These are phyloP conservation scores for Wiebesia pumilae DNA, from an alignment of 1,140 invertebrate genomes.

Conservation along the genomic window DNA sequence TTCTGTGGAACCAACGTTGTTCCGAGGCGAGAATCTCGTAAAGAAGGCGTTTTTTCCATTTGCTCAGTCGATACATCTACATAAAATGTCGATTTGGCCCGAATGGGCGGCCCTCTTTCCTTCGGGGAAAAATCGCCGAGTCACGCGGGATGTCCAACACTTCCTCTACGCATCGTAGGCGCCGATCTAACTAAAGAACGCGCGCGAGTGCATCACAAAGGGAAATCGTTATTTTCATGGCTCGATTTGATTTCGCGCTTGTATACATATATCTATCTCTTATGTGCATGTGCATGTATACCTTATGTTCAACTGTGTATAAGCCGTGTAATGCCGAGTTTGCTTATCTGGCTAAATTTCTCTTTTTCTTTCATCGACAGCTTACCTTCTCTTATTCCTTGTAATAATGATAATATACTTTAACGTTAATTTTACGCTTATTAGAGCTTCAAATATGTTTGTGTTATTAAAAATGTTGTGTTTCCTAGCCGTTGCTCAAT, in stretches of 20 bases:
- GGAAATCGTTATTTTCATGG: conserved; percentile 70
- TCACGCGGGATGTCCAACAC: conserved; percentile 60
- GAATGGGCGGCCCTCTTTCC: neutral
- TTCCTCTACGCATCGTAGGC: neutral
- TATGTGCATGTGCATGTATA: conserved; percentile 8
- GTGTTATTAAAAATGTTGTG: neutral
- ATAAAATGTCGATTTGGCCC: conserved; percentile 66
- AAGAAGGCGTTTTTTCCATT: conserved; percentile 60
- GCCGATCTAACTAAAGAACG: conserved; percentile 54
- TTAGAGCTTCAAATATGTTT: neutral
- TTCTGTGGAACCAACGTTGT: conserved; percentile 53
- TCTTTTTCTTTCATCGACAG: neutral
- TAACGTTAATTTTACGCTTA: conserved; percentile 41
- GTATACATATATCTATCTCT: conserved; percentile 1
- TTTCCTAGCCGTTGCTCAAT: neutral
- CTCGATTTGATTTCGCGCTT: conserved; percentile 65
- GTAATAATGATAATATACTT: too few relatives aligned
- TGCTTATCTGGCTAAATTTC: neutral
- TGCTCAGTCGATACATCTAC: conserved; percentile 61
- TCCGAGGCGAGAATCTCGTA: conserved; percentile 57
- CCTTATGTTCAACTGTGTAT: neutral
- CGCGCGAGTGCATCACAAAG: conserved; percentile 55
- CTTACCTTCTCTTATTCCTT: conserved; percentile 19
- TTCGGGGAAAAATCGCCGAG: conserved; percentile 62
- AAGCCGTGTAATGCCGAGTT: neutral